Evolutionary conservation across 2,797 vertebrate species (phyloP).

Genomic region (Chelon auratus): DNA sequence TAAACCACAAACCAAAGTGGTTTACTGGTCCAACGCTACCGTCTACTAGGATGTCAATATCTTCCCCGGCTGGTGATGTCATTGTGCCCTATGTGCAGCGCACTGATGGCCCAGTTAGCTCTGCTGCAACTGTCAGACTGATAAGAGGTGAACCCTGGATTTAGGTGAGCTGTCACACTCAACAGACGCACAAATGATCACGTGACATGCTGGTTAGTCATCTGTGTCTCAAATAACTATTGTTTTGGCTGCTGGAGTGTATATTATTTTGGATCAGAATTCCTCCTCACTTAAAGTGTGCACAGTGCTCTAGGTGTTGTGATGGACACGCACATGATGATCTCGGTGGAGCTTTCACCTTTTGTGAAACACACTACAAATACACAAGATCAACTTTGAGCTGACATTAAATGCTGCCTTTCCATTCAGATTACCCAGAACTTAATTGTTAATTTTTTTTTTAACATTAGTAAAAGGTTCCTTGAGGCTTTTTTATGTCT

Average conservation of each 20-base stretch:
- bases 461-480: too few relatives aligned
- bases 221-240: too few relatives aligned
- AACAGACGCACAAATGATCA: conserved; percentile 3
- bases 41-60: conserved; percentile 20
- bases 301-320: not conserved
- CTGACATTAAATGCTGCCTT: too few relatives aligned
- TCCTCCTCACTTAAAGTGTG: not conserved
- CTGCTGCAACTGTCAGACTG: conserved; percentile 45
- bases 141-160: conserved; percentile 77
- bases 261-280: not conserved
- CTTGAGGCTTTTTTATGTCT: too few relatives aligned
- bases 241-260: not conserved
- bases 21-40: not conserved
- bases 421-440: too few relatives aligned
- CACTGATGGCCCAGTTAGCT: not conserved
- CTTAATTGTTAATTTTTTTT: too few relatives aligned
- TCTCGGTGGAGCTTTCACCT: not conserved
- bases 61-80: conserved; percentile 62
- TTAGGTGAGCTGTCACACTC: conserved; percentile 41
- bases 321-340: not conserved
- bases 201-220: not conserved
- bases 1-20: not conserved
- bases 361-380: too few relatives aligned
- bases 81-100: conserved; percentile 23
- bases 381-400: too few relatives aligned